Percentiles rank a stretch among this genome's conserved stretches.
Evolutionary conservation across 1,140 invertebrate genomes (phyloP).

Genomic region (Euglossa dilemma): DNA sequence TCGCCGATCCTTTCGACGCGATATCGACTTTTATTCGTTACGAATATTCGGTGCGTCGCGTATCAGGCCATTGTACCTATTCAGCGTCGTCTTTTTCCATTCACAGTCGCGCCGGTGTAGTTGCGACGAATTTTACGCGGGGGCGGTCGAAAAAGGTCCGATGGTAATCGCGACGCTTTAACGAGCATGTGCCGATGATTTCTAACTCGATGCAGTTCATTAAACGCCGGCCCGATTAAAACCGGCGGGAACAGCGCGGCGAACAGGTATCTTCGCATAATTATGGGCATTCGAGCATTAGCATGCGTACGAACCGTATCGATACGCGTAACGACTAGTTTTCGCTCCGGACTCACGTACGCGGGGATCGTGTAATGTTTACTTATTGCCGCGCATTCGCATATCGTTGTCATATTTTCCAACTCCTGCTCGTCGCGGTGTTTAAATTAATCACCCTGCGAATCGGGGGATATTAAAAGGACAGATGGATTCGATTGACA

Average conservation of each 20-base stretch:
- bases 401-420: conserved; percentile 43
- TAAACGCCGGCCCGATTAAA: conserved; percentile 1
- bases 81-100: not conserved
- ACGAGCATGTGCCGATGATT: conserved; percentile 1
- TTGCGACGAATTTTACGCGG: conserved; percentile 2
- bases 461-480: conserved; percentile 1
- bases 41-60: no score
- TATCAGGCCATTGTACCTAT: no score
- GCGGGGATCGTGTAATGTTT: conserved; percentile 40
- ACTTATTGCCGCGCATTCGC: conserved; percentile 42
- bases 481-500: not conserved
- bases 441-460: conserved; percentile 46
- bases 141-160: not conserved
- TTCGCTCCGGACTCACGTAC: not conserved
- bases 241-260: not conserved
- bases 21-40: no score
- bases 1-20: no score
- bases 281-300: conserved; percentile 48
- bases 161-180: not conserved
- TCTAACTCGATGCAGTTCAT: not conserved
- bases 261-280: conserved; percentile 55
- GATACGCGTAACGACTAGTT: conserved; percentile 54
- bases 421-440: not conserved
- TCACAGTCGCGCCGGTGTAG: not conserved
- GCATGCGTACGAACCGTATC: conserved; percentile 50